Conservation (phyloP, 2,888 invertebrate species). For the Merodon equestris region DNA sequence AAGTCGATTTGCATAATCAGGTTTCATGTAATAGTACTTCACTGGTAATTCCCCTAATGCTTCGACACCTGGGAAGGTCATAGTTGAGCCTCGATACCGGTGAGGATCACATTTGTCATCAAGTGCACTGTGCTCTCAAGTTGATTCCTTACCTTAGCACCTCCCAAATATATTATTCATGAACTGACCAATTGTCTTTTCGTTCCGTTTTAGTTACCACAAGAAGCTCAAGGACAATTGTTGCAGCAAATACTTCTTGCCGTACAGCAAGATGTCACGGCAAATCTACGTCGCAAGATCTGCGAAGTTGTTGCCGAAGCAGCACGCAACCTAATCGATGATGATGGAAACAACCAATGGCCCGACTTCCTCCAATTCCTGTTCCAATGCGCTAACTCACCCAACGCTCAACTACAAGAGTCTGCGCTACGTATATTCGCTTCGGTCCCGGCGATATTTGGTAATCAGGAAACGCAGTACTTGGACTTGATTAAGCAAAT, state of each 20-base stretch:
- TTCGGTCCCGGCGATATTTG: conserved; percentile 98
- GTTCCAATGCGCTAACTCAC: conserved; percentile 94
- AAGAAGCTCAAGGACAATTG: conserved; percentile 90
- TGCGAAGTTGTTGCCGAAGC: conserved; percentile 98
- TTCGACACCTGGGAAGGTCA: too few relatives aligned
- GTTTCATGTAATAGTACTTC: too few relatives aligned
- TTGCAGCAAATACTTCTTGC: conserved; percentile 92
- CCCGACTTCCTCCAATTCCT: conserved; percentile 96
- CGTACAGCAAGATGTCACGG: conserved; percentile 90
- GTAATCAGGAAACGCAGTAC: conserved; percentile 95
- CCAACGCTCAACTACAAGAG: conserved; percentile 91
- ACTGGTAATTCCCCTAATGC: too few relatives aligned
- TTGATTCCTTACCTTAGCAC: too few relatives aligned
- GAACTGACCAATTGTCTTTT: not conserved
- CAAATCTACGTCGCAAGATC: conserved; percentile 91
- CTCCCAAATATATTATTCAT: too few relatives aligned
- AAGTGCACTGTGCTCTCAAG: too few relatives aligned
- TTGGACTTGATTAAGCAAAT: conserved; percentile 96
- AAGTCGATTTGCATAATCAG: too few relatives aligned
- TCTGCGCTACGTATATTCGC: conserved; percentile 96
- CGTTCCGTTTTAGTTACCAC: conserved; percentile 81
- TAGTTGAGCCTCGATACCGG: too few relatives aligned
- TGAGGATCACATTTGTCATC: too few relatives aligned
- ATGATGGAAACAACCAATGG: conserved; percentile 97
- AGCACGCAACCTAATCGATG: conserved; percentile 95